Evolutionary conservation across 2,888 invertebrate genomes (phyloP), one percentile per base, ranked within the genome.

Genomic region (Cheilosia scutellata): DNA sequence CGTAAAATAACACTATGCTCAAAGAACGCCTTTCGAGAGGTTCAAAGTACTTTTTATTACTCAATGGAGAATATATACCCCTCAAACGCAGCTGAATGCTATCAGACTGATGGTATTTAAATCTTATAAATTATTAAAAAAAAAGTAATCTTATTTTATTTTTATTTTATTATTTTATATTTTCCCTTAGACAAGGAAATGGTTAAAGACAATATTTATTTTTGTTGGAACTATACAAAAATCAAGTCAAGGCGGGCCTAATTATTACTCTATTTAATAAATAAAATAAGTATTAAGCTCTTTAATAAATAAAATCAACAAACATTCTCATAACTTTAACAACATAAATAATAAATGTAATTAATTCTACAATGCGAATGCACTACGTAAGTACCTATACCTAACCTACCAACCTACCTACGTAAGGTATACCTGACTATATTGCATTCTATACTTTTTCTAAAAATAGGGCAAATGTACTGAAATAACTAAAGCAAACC

Each of bases 41-140:
- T 91, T 4, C 88, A 89, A 60, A 90, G 90, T 4, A 91, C 90
- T 2, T 92, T 91, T 82, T 92, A 90, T 42, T 92, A 89, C 25
- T 91, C 89, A 70, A 88, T 90, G 77, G 91, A 92, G 37, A 91
- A 92, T 75, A 89, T 92, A 68, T 92, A 90, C 68, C 92, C 92
- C 3, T 89, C 91, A 0, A 89, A 90, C 31, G 77, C 90, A 82
- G 88, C 90, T 13, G 88, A 90, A 57, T 89, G 89, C 72, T 90
- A 90, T 87, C 89, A 90, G 75, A 87, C 78, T 7, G 91, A 91
- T 78, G 91, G 92, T 91, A 55, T 74, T 20, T 44, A 9, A 25
- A n/a, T 53, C 5, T 31, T 13, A 37, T 7, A 9, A 25, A 58
- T 13, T 16, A 31, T 40, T 63, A 31, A 25, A 49, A 7, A 49